Percentiles rank a stretch among this genome's conserved stretches.
Conservation (phyloP, 2,113 vertebrate species). For the Tringa solitaria region DNA sequence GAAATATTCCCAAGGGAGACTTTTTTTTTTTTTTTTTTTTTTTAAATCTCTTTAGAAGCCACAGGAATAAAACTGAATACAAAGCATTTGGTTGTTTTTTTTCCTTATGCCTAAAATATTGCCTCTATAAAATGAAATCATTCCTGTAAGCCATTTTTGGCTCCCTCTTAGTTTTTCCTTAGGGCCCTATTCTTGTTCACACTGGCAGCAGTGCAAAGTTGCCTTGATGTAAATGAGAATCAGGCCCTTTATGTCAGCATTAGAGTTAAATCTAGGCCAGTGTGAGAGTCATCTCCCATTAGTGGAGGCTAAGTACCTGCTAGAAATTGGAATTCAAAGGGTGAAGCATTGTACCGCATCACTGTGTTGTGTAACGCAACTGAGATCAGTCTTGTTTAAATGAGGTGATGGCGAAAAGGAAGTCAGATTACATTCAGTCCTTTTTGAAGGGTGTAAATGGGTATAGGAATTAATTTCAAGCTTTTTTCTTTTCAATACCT, state of each 20-base stretch:
- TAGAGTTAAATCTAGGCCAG: neutral
- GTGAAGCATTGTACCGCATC: neutral
- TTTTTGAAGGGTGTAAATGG: neutral
- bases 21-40: neutral
- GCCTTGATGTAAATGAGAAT: neutral
- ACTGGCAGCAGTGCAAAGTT: neutral
- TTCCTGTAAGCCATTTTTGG: neutral
- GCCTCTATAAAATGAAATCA: neutral
- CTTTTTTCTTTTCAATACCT: neutral
- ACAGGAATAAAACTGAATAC: neutral
- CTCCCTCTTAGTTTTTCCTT: neutral
- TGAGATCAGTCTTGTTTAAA: constrained; percentile 1
- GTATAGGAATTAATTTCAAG: neutral
- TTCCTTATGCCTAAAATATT: constrained; percentile 2
- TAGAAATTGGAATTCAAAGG: neutral
- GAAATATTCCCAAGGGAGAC: neutral
- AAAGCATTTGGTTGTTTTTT: neutral
- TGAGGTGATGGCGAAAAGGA: neutral
- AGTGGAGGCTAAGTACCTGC: neutral
- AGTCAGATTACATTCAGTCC: neutral
- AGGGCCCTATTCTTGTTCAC: neutral
- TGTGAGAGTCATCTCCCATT: neutral
- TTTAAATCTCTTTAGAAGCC: neutral
- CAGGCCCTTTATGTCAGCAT: neutral
- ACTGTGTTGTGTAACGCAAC: neutral